Percentiles rank a stretch among this genome's conserved stretches.
phyloP scores from a whole-genome alignment of 2,113 vertebrate species.

The Neofelis nebulosa region DNA sequence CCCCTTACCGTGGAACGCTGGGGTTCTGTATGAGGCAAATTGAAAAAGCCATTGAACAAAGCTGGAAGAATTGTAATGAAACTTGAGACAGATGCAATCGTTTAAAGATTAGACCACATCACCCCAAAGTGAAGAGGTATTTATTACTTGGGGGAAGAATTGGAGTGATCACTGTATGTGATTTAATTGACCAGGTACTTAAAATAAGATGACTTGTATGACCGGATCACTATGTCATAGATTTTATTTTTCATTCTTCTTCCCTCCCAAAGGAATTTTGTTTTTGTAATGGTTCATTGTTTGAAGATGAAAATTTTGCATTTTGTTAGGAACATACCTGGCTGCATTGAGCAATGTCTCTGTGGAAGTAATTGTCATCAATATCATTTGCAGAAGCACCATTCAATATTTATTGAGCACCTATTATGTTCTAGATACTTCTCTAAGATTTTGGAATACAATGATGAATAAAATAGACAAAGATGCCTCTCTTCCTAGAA shows the following conservation, averaged over 20 bases:
- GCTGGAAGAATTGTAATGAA: not conserved
- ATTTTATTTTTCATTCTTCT: slow-evolving; percentile 17
- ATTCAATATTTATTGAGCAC: slow-evolving; percentile 9
- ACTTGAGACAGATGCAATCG: not conserved
- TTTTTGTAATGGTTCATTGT: slow-evolving; percentile 7
- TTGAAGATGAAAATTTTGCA: not conserved
- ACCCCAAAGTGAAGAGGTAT: not conserved
- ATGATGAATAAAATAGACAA: not conserved
- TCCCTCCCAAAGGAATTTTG: not conserved
- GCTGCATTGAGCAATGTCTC: not conserved
- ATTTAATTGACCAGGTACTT: not conserved
- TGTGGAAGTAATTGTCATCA: not conserved
- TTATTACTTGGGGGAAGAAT: not conserved
- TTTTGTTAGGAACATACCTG: not conserved
- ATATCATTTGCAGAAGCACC: not conserved
- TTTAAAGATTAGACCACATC: not conserved
- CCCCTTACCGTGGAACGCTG: not conserved
- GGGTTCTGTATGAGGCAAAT: not conserved
- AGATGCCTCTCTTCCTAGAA: not conserved
- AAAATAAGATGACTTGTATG: not conserved
- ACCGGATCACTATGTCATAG: not conserved
- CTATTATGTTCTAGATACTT: not conserved
- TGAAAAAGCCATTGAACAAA: not conserved
- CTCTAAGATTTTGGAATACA: not conserved
- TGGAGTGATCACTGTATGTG: not conserved